Percentiles rank a stretch among this genome's conserved stretches.
Conservation (phyloP, 1,140 invertebrate genomes). For the Psilanteris sp. region DNA sequence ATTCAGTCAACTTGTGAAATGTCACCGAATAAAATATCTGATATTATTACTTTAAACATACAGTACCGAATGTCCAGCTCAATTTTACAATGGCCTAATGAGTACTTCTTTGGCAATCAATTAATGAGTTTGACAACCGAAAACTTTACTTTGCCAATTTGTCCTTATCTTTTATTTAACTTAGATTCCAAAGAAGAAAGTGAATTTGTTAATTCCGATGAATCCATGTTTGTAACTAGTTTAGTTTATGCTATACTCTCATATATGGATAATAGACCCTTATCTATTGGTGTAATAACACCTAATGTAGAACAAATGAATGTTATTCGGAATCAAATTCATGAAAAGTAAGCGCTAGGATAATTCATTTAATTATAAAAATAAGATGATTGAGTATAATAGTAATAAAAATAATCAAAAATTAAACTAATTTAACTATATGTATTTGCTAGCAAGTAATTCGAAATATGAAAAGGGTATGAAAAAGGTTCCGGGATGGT, state of each 20-base stretch:
- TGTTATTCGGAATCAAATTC: slow-evolving; percentile 4
- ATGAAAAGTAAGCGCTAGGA: slow-evolving; percentile 25
- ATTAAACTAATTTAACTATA: too few species aligned
- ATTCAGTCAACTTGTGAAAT: slow-evolving; percentile 79
- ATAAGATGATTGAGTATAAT: too few species aligned
- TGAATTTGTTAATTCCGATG: slow-evolving; percentile 77
- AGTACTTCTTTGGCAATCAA: slow-evolving; percentile 87
- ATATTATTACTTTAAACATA: slow-evolving; percentile 35
- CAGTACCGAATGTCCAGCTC: slow-evolving; percentile 59
- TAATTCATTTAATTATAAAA: too few species aligned
- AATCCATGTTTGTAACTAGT: slow-evolving; percentile 81
- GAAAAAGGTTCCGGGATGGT: too few species aligned
- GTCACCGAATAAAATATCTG: slow-evolving; percentile 61
- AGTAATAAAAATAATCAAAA: too few species aligned
- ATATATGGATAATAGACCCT: slow-evolving; percentile 5
- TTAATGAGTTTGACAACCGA: slow-evolving; percentile 78
- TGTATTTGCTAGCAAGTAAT: too few species aligned
- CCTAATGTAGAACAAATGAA: slow-evolving; percentile 87
- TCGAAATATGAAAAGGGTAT: too few species aligned
- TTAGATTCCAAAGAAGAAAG: slow-evolving; percentile 73
- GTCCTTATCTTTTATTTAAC: slow-evolving; percentile 82
- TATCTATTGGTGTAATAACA: slow-evolving; percentile 84
- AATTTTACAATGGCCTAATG: slow-evolving; percentile 86
- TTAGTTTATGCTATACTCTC: slow-evolving; percentile 81
- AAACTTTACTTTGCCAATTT: slow-evolving; percentile 65